phyloP scores from a whole-genome alignment of 2,113 vertebrate genomes.

The Setophaga kirtlandii region DNA sequence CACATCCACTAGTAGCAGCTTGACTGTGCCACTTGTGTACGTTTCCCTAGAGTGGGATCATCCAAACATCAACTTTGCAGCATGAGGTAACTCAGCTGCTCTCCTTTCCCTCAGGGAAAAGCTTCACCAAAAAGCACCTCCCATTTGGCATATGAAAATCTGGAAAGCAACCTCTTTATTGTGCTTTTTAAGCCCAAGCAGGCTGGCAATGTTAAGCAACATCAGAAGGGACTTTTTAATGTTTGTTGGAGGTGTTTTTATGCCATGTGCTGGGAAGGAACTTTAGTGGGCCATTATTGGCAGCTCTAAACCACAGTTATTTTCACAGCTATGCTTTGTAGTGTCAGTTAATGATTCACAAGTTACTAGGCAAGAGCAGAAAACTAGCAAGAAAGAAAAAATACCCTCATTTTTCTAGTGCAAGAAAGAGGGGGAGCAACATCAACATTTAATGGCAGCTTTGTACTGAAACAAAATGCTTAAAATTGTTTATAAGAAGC shows the following conservation, averaged over 20 bases:
- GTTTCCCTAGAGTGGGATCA: constrained; percentile 64
- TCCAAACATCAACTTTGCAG: constrained; percentile 47
- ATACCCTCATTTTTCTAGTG: constrained; percentile 15
- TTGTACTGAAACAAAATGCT: constrained; percentile 4
- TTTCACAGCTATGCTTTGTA: constrained; percentile 68
- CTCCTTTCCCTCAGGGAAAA: constrained; percentile 57
- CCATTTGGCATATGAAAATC: constrained; percentile 58
- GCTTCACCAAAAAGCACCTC: constrained; percentile 43
- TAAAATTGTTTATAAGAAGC: background rate
- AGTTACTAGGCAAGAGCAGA: constrained; percentile 61
- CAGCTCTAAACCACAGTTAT: constrained; percentile 67
- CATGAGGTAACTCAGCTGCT: constrained; percentile 14
- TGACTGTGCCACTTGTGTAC: constrained; percentile 68
- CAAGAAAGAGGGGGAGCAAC: background rate
- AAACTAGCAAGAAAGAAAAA: constrained; percentile 29
- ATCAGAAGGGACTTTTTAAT: constrained; percentile 44
- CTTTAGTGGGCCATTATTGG: constrained; percentile 59
- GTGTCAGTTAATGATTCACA: constrained; percentile 70
- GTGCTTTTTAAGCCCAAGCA: constrained; percentile 36
- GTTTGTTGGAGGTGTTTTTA: constrained; percentile 19
- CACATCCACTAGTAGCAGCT: constrained; percentile 69
- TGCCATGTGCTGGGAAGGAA: constrained; percentile 57
- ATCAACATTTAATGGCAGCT: background rate
- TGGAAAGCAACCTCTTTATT: constrained; percentile 52
- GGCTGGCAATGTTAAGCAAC: constrained; percentile 36